Percentiles rank a stretch among this genome's conserved stretches.
Conservation (phyloP, 1,140 invertebrate species). For the Scaptodrosophila lebanonensis region DNA sequence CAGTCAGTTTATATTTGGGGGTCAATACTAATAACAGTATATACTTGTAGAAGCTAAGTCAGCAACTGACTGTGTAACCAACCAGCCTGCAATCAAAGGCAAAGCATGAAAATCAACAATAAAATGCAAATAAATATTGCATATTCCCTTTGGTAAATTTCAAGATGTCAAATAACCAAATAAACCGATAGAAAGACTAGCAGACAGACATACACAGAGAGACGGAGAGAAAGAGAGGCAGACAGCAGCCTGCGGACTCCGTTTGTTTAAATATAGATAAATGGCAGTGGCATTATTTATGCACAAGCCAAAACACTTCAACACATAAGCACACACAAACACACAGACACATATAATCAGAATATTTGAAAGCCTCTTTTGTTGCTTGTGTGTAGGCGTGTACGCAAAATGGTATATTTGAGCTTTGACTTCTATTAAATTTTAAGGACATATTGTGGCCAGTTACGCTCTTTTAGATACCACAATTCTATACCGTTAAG, state of each 20-base stretch:
- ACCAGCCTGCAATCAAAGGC: conserved; percentile 59
- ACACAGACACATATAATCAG: conserved; percentile 27
- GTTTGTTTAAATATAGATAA: conserved; percentile 71
- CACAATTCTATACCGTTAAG: no score
- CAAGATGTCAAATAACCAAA: conserved; percentile 67
- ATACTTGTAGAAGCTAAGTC: not conserved
- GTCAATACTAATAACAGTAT: not conserved
- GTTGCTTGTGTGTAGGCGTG: no score
- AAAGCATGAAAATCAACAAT: conserved; percentile 71
- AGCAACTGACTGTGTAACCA: not conserved
- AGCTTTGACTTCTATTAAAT: no score
- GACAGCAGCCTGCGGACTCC: conserved; percentile 46
- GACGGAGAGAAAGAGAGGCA: conserved; percentile 16
- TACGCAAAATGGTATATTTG: no score
- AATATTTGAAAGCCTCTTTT: no score
- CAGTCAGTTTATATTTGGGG: conserved; percentile 52
- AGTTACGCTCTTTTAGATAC: no score
- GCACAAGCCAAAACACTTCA: conserved; percentile 19
- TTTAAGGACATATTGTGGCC: no score
- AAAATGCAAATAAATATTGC: conserved; percentile 71
- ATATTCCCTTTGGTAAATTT: conserved; percentile 54
- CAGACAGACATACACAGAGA: no score
- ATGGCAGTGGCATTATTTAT: conserved; percentile 59
- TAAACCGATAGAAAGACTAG: conserved; percentile 44
- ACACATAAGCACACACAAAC: conserved; percentile 3